Evolutionary conservation across 2,113 vertebrate genomes (phyloP).

Genomic region (Furnarius figulus): DNA sequence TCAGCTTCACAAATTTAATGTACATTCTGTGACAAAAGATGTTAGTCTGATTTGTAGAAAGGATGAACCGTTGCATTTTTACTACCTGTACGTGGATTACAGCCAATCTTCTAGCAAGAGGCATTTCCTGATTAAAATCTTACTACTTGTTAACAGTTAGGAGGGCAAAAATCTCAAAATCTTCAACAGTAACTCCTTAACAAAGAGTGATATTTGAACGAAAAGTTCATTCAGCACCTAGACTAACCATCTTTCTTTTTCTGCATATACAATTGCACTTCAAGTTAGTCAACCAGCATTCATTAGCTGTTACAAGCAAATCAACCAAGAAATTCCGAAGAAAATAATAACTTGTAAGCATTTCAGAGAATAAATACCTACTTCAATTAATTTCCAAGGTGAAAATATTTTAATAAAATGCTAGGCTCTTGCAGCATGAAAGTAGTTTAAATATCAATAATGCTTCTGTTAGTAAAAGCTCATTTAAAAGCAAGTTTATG

Average conservation of each 20-base stretch:
- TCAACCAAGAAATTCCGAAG: background rate
- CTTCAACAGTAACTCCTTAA: background rate
- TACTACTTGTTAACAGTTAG: background rate
- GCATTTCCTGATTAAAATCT: background rate
- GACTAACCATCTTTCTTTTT: background rate
- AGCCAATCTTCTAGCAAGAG: background rate
- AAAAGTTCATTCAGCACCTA: background rate
- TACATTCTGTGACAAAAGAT: background rate
- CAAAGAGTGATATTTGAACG: background rate
- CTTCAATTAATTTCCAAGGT: background rate
- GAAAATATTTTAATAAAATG: background rate
- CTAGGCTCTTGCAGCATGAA: background rate
- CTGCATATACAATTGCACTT: background rate
- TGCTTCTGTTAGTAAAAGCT: background rate
- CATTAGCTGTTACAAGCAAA: background rate
- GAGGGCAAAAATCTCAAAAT: background rate
- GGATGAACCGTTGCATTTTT: background rate
- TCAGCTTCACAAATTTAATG: constrained; percentile 68
- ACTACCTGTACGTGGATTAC: background rate
- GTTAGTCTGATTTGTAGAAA: background rate
- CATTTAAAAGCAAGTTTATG: background rate
- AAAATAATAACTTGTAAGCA: background rate
- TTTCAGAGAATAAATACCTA: background rate
- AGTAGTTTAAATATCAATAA: background rate
- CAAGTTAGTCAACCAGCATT: background rate